Evolutionary conservation across 2,113 vertebrate species (phyloP).

Genomic region (Nannospalax galili): DNA sequence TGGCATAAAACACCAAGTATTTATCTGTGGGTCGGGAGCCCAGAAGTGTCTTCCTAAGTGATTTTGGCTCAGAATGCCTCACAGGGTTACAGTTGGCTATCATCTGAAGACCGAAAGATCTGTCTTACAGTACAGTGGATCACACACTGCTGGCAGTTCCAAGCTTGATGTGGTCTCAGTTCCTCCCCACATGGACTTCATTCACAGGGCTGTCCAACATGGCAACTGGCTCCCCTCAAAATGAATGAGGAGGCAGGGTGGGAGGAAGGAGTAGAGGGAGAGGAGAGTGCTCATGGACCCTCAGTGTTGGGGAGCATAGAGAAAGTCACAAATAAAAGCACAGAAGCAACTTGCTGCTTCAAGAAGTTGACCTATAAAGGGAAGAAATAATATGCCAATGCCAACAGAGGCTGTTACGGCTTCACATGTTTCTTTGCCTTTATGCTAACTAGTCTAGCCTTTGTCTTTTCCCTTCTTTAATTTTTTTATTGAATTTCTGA

Average conservation of each 20-base stretch:
- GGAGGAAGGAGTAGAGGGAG: neutral
- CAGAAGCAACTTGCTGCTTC: neutral
- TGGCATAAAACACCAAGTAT: neutral
- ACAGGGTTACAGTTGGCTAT: neutral
- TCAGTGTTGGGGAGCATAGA: neutral
- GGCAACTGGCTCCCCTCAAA: neutral
- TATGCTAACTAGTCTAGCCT: neutral
- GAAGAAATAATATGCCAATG: neutral
- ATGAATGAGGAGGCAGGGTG: neutral
- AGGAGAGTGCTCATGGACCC: too few relatives aligned
- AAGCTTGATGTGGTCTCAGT: neutral
- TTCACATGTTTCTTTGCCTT: neutral
- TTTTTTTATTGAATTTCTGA: neutral
- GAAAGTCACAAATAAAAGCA: neutral
- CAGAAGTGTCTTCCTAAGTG: neutral
- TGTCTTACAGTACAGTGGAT: too few relatives aligned
- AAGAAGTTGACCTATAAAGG: neutral
- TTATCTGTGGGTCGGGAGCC: neutral
- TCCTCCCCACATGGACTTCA: neutral
- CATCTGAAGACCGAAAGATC: neutral
- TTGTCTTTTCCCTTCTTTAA: neutral
- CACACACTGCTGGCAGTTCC: neutral
- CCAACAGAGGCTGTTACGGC: too few relatives aligned
- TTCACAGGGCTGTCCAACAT: neutral
- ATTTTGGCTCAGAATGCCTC: neutral